Evolutionary conservation across 2,113 vertebrate species (phyloP).

Genomic region (Oenanthe oenanthe): DNA sequence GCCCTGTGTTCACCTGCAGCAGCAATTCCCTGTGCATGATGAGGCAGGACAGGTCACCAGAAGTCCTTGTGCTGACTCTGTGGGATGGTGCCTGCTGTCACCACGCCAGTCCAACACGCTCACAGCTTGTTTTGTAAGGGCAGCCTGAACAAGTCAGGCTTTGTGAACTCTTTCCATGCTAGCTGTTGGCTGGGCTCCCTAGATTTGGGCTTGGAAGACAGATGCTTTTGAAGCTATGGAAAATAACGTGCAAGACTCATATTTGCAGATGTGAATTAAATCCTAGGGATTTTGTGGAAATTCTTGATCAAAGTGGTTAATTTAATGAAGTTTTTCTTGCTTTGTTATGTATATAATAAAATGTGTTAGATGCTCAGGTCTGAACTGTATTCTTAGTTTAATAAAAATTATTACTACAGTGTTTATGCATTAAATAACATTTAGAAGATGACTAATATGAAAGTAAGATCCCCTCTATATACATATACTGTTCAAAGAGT

Average conservation of each 20-base stretch:
- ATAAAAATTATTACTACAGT: background rate
- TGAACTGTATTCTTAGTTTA: background rate
- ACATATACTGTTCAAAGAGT: background rate
- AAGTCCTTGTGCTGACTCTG: background rate
- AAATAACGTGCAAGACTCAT: background rate
- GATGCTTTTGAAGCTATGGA: background rate
- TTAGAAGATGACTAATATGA: background rate
- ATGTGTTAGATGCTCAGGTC: background rate
- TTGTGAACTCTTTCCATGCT: background rate
- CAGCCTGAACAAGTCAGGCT: background rate
- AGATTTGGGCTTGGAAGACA: background rate
- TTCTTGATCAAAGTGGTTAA: background rate
- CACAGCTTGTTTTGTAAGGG: background rate
- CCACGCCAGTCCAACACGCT: background rate
- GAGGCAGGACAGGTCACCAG: background rate
- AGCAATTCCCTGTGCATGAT: rapidly evolving
- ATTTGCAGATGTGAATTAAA: background rate
- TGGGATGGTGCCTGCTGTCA: background rate
- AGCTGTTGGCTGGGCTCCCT: background rate
- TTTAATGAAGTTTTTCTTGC: background rate
- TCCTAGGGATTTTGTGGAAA: background rate
- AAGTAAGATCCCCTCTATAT: background rate
- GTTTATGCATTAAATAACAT: background rate
- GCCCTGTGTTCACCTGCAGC: background rate
- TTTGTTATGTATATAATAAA: background rate